phyloP scores from a whole-genome alignment of 2,888 invertebrate genomes.

The Lucinisca nassula region DNA sequence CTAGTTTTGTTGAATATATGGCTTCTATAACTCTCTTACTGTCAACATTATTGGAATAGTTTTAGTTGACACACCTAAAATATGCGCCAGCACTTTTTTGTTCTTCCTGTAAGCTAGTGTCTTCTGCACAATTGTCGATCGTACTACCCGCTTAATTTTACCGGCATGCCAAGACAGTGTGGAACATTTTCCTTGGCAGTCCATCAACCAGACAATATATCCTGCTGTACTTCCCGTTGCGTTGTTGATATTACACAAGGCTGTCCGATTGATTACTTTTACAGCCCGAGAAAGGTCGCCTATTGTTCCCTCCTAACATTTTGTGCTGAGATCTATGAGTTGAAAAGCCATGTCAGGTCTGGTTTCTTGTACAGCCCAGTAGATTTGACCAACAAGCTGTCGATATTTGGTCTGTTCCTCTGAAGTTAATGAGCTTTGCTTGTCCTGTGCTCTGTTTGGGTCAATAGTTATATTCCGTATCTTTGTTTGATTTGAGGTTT shows the following conservation, averaged over 20 bases:
- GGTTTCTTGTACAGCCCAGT: constrained; percentile 33
- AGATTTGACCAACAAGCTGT: no score
- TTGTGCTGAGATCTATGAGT: neutral
- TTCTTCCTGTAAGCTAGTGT: constrained; percentile 27
- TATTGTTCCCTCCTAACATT: no score
- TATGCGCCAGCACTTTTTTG: constrained; percentile 9
- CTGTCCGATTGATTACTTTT: no score
- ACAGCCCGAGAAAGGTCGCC: no score
- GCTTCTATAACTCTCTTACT: constrained; percentile 56
- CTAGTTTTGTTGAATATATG: constrained; percentile 55
- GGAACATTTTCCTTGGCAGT: no score
- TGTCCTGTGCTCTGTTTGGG: neutral
- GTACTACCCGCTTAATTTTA: constrained; percentile 23
- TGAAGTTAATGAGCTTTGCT: neutral
- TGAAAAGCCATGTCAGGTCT: neutral
- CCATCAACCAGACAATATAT: no score
- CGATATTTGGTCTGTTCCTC: no score
- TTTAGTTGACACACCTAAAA: constrained; percentile 1
- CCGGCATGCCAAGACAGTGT: constrained; percentile 39
- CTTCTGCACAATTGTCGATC: neutral
- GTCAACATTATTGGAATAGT: no score
- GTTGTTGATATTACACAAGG: constrained; percentile 59
- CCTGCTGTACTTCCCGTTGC: constrained; percentile 56
- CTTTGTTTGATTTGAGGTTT: no score
- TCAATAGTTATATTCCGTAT: neutral